phyloP scores from a whole-genome alignment of 2,113 vertebrate genomes.

The Toxostoma redivivum region DNA sequence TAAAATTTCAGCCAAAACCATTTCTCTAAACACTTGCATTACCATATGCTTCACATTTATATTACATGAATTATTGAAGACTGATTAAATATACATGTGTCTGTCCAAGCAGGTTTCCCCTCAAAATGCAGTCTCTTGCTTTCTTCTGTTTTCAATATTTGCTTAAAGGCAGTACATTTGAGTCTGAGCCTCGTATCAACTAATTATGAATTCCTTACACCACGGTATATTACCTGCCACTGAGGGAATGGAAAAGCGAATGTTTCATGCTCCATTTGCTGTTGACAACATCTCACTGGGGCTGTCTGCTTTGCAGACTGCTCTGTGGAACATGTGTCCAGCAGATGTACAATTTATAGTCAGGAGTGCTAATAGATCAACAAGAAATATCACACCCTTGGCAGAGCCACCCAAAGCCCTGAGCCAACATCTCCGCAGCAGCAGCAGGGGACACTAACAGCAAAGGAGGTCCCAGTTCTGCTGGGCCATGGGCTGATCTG shows the following conservation, averaged over 20 bases:
- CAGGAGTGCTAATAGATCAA: background rate
- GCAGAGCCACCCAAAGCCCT: background rate
- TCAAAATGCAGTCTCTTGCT: background rate
- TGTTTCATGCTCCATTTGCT: slow-evolving; percentile 13
- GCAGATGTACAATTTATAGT: background rate
- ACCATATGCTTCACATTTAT: background rate
- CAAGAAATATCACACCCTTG: background rate
- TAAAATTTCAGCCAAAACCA: background rate
- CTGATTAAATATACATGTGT: slow-evolving; percentile 24
- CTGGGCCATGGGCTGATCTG: background rate
- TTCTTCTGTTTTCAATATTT: slow-evolving; percentile 40
- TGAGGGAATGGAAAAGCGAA: background rate
- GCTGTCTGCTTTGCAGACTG: background rate
- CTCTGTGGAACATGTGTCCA: background rate
- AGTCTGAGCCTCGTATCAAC: background rate
- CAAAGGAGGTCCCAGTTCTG: background rate
- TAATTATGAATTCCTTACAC: background rate
- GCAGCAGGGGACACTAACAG: background rate
- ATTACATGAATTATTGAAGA: slow-evolving; percentile 23
- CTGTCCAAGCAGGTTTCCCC: slow-evolving; percentile 7
- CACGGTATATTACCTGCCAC: background rate
- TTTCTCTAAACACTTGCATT: background rate
- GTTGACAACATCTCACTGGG: background rate
- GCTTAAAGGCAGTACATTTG: background rate
- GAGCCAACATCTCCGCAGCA: background rate